These are phyloP conservation scores for Cheiracanthium punctorium DNA, from an alignment of 2,888 invertebrate genomes.

Conservation along the genomic window DNA sequence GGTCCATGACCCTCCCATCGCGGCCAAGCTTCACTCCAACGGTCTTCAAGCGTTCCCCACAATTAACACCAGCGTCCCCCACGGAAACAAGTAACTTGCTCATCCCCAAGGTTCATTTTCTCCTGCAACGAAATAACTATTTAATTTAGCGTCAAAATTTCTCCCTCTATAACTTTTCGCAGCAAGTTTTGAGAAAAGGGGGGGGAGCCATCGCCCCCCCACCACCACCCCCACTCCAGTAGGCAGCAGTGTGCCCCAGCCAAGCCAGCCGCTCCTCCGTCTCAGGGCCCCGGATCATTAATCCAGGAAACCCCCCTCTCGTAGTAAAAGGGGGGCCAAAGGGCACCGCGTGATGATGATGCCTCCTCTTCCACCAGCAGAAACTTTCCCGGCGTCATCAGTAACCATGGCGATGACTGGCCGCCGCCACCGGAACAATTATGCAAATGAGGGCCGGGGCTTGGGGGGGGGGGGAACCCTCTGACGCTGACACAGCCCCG, in stretches of 20 bases:
- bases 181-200: neutral
- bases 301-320: conserved; percentile 28
- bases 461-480: no score
- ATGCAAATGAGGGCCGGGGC: conserved; percentile 55
- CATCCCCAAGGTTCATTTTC: neutral
- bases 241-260: neutral
- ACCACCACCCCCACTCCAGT: neutral
- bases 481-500: conserved; percentile 65
- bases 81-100: neutral
- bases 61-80: neutral
- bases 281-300: conserved; percentile 43
- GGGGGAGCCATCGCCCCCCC: neutral
- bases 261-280: neutral
- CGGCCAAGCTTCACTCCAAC: no score
- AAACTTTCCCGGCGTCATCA: conserved; percentile 68
- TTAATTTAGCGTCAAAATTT: neutral
- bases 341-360: conserved; percentile 28
- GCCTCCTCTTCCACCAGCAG: no score
- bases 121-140: neutral
- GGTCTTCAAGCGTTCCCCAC: no score
- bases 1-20: no score
- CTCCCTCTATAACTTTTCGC: neutral
- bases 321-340: conserved; percentile 41
- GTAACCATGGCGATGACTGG: conserved; percentile 62
- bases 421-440: conserved; percentile 62